Evolutionary conservation across 2,888 invertebrate species (phyloP).

Genomic region (Brenthis ino): DNA sequence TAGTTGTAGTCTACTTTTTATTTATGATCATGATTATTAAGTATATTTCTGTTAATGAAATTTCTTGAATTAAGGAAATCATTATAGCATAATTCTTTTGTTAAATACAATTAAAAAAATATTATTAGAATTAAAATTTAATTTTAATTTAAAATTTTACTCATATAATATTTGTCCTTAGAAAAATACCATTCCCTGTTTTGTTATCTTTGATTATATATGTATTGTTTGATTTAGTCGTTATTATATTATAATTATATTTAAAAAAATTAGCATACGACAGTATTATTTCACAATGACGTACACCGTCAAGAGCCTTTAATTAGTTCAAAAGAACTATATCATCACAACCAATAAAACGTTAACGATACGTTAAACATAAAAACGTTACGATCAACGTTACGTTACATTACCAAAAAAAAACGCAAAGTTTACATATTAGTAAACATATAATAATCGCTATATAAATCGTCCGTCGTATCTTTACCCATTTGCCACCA

Average conservation of each 20-base stretch:
- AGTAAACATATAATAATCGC: conserved; percentile 67
- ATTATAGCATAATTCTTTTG: too few relatives aligned
- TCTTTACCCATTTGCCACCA: conserved; percentile 64
- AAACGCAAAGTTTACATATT: conserved; percentile 28
- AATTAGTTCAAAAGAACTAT: background rate
- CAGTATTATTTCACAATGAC: background rate
- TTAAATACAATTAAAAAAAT: too few relatives aligned
- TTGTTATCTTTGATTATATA: too few relatives aligned
- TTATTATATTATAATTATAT: background rate
- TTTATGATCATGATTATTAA: too few relatives aligned
- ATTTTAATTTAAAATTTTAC: too few relatives aligned
- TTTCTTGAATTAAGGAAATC: too few relatives aligned
- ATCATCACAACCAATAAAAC: conserved; percentile 14
- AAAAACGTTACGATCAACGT: background rate
- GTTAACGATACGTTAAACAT: background rate
- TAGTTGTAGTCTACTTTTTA: too few relatives aligned
- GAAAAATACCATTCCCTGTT: too few relatives aligned
- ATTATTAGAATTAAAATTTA: too few relatives aligned
- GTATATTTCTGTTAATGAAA: too few relatives aligned
- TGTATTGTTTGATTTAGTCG: too few relatives aligned
- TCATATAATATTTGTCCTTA: too few relatives aligned
- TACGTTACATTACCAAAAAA: background rate
- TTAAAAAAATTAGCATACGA: background rate
- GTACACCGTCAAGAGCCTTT: background rate
- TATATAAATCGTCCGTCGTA: conserved; percentile 63